Base-by-base conservation (phyloP, 2,113 vertebrate species). In the Antennarius striatus region DNA sequence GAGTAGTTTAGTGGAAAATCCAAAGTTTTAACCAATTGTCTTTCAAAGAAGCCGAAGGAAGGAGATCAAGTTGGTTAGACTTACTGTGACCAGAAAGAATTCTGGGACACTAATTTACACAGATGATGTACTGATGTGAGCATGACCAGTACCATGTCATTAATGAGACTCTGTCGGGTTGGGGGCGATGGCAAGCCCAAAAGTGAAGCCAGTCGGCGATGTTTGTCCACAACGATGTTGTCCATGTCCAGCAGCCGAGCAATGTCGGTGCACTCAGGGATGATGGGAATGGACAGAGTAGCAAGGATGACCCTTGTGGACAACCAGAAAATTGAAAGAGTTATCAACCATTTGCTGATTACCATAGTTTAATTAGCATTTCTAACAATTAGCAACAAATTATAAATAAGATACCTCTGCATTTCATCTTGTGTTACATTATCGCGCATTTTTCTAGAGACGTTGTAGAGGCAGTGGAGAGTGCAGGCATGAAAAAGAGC, bases 151-250 rank as follows among this genome's bases (percentile, higher is more conserved):
- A 98, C 98, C 98, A 99, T 99, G 73, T 99, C 98, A 13, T 98
- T 99, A 87, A 99, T 98, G 65, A 99, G 95, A 79, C 94, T 95
- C 80, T 92, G 95, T 48, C 98, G 94, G 0, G 94, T 99, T 0
- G 98, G 98, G 22, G 98, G 96, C 2, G 96, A 93, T 89, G 98
- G 97, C 54, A 99, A 93, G 39, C 96, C 96, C 46, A 99, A 80
- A 0, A 99, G 90, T 0, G 96, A 99, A 54, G 98, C 96, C 78
- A 99, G 91, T 15, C 98, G 92, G 22, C 97, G 91, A 68, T 99
- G 98, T n/a, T 99, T 99, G 79, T 99, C 98, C 56, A 99, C 94
- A 29, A 99, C 99, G 73, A 99, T 99, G 4, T 97, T 97, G 3
- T 99, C 98, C 98, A 99, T 99, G 63, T 99, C 98, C 83, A 99